Conservation (phyloP, 2,797 vertebrate species). For the Acanthurus tractus region DNA sequence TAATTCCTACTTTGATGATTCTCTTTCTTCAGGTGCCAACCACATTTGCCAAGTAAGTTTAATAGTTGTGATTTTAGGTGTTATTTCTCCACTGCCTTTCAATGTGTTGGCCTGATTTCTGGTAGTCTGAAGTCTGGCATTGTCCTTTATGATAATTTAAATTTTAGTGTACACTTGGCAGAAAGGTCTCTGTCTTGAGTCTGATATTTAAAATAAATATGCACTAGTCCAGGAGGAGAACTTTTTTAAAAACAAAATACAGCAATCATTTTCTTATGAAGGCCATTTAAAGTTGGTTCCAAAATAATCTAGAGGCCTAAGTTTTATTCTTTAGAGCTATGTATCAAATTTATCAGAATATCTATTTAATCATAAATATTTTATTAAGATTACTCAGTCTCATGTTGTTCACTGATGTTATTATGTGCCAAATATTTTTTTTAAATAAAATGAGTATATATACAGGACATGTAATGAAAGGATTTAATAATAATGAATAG, state of each 20-base stretch:
- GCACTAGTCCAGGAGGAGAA: neutral
- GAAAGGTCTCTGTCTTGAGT: neutral
- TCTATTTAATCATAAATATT: neutral
- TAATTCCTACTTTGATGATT: neutral
- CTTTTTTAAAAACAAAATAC: neutral
- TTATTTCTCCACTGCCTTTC: neutral
- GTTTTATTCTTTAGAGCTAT: neutral
- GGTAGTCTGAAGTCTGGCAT: too few species aligned
- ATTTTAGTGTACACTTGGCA: too few species aligned
- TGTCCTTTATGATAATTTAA: too few species aligned
- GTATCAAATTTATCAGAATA: neutral
- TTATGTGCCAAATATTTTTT: neutral
- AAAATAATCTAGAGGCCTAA: neutral
- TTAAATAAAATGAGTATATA: neutral
- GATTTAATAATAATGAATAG: slow-evolving; percentile 44
- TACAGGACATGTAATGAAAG: slow-evolving; percentile 23
- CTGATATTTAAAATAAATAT: neutral
- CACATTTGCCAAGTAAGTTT: too few species aligned
- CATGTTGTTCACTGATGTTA: slow-evolving; percentile 11
- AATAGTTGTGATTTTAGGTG: neutral
- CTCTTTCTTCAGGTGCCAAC: neutral
- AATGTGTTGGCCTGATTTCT: too few species aligned
- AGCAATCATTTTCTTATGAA: neutral
- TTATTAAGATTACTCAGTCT: slow-evolving; percentile 1
- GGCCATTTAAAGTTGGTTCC: neutral